Percentiles rank a stretch among this genome's conserved stretches.
phyloP scores from a whole-genome alignment of 2,888 invertebrate genomes.

The Ichneumon xanthorius region DNA sequence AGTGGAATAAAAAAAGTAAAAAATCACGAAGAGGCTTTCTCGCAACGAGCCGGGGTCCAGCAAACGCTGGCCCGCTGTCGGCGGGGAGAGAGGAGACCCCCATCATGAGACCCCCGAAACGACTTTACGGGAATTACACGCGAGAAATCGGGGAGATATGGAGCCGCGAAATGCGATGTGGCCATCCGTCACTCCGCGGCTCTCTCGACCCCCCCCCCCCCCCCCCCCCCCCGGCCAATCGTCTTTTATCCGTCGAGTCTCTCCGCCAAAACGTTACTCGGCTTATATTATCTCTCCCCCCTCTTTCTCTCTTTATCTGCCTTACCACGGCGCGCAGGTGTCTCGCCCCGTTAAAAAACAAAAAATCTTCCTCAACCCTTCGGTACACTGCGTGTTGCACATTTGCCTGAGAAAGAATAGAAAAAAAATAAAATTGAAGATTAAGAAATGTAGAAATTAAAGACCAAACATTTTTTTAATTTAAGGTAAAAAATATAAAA shows the following conservation, averaged over 20 bases:
- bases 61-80: slow-evolving; percentile 9
- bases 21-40: slow-evolving; percentile 50
- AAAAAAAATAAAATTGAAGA: not conserved
- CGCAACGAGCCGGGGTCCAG: slow-evolving; percentile 4
- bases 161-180: slow-evolving; percentile 84
- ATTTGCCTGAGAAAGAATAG: slow-evolving; percentile 50
- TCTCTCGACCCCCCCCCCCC: slow-evolving; percentile 69
- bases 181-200: slow-evolving; percentile 82
- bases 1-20: slow-evolving; percentile 56
- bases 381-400: slow-evolving; percentile 64
- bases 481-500: no score
- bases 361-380: slow-evolving; percentile 33
- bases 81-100: slow-evolving; percentile 50
- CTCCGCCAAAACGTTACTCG: slow-evolving; percentile 9
- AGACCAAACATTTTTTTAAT: no score
- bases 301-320: slow-evolving; percentile 36
- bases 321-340: slow-evolving; percentile 64
- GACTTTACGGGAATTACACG: slow-evolving; percentile 84
- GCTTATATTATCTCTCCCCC: not conserved
- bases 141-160: slow-evolving; percentile 84
- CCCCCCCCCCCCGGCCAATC: slow-evolving; percentile 69
- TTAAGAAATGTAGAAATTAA: no score
- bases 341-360: slow-evolving; percentile 61
- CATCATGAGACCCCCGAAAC: slow-evolving; percentile 77
- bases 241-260: slow-evolving; percentile 56